Evolutionary conservation across 2,797 vertebrate genomes (phyloP).

Genomic region (Tamandua tetradactyla): DNA sequence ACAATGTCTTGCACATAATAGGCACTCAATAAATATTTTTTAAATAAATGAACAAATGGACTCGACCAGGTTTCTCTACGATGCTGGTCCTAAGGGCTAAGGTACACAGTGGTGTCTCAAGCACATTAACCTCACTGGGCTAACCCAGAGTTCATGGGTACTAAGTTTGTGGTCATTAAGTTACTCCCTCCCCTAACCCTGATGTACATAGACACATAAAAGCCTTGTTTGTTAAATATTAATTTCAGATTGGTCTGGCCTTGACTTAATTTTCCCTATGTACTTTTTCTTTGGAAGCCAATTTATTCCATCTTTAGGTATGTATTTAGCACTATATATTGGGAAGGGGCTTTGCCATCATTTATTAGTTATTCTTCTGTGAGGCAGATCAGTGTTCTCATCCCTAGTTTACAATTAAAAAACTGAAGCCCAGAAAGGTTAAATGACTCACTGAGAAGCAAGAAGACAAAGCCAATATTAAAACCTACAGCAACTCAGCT

Average conservation of each 20-base stretch:
- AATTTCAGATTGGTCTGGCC: background rate
- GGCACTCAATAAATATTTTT: conserved; percentile 21
- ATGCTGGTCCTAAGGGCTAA: background rate
- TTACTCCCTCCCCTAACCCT: background rate
- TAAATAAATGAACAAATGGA: conserved; percentile 24
- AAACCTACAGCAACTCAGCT: background rate
- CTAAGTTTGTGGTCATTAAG: background rate
- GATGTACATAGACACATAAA: background rate
- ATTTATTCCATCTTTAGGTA: conserved; percentile 28
- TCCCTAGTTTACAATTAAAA: conserved; percentile 36
- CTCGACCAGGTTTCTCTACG: background rate
- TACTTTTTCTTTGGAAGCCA: background rate
- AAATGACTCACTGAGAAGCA: background rate
- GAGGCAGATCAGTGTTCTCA: background rate
- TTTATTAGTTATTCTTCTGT: conserved; percentile 12
- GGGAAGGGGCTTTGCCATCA: background rate
- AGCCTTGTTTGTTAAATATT: background rate
- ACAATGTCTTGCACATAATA: background rate
- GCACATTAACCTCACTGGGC: background rate
- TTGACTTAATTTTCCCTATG: conserved; percentile 17
- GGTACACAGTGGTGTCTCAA: background rate
- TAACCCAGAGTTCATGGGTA: background rate
- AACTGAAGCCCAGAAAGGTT: background rate
- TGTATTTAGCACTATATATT: conserved; percentile 34
- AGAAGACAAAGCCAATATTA: background rate